phyloP scores from a whole-genome alignment of 2,113 vertebrate genomes.

The Psettodes erumei region DNA sequence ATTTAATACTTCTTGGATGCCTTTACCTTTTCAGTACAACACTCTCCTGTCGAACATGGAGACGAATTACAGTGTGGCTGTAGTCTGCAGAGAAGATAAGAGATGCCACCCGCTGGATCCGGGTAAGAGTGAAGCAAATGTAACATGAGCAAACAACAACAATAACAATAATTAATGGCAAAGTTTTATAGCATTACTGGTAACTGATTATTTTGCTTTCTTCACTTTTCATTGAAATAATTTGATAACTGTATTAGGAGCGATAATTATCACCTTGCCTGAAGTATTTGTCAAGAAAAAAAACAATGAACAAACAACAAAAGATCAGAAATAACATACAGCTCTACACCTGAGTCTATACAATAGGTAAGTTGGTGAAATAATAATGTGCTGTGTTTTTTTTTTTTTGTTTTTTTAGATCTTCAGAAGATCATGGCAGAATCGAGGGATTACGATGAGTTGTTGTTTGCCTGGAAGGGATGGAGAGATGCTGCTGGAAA shows the following conservation, averaged over 20 bases:
- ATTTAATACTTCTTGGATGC: neutral
- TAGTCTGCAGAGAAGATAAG: conserved; percentile 83
- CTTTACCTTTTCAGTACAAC: conserved; percentile 87
- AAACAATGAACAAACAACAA: too few species aligned
- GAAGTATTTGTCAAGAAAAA: neutral
- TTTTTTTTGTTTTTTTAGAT: too few species aligned
- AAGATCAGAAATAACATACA: neutral
- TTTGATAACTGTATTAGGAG: neutral
- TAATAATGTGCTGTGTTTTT: conserved; percentile 24
- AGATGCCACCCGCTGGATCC: conserved; percentile 90
- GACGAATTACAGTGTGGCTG: conserved; percentile 90
- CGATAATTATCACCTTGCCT: neutral
- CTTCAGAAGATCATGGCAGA: conserved; percentile 91
- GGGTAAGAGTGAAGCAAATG: conserved; percentile 79
- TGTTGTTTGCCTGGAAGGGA: conserved; percentile 91
- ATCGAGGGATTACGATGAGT: conserved; percentile 88
- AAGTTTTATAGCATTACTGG: neutral
- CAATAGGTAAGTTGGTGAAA: neutral
- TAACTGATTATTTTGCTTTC: too few species aligned
- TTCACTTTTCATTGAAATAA: too few species aligned
- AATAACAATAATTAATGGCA: neutral
- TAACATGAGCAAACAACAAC: neutral
- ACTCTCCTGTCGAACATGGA: conserved; percentile 92
- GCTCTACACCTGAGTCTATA: neutral
- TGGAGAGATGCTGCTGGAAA: conserved; percentile 93